Evolutionary conservation across 2,888 invertebrate genomes (phyloP), one percentile per base, ranked within the genome.

Genomic region (Sturmia bella): DNA sequence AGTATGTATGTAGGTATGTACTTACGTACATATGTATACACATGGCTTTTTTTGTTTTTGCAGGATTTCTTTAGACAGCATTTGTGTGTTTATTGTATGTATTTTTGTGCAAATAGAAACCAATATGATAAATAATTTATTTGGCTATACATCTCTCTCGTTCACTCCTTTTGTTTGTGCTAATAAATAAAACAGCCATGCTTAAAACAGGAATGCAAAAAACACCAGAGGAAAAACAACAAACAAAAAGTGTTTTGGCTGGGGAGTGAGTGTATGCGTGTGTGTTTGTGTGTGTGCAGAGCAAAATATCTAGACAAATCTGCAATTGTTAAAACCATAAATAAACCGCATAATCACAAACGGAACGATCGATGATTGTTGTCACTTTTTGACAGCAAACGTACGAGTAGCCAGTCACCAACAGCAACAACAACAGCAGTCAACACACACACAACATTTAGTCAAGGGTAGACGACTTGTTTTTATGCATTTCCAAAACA

Each of bases 331-430:
- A 87, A 88, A 86, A 83, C 88, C 89, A 88, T 88, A 88, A 88
- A 88, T 88, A 88, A 88, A 88, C 89, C 89, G 87, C 89, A 88
- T 89, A 89, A 89, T 89, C 89, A 87, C 88, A 89, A 89, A 88
- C 89, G 89, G 88, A 89, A 89, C 89, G 89, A 89, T 88, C 89
- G 89, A 88, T 87, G 82, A 88, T 88, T 88, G 88, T 88, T 88
- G 88, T 89, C 88, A 89, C 89, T 89, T 87, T 87, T 88, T 89
- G 88, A 89, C 89, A 88, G 87, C 86, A 85, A 79, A 84, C 80
- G 79, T 79, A 81, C 75, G 74, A 73, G 69, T 68, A 59, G 72
- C 63, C 54, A 54, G 57, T 39, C 61, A 80, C 39, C 76, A 70
- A 69, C 24, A 80, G 41, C 57, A 61, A 43, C 32, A 73, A 70